phyloP scores from a whole-genome alignment of 1,140 invertebrate species.

The Bombus sylvicola region DNA sequence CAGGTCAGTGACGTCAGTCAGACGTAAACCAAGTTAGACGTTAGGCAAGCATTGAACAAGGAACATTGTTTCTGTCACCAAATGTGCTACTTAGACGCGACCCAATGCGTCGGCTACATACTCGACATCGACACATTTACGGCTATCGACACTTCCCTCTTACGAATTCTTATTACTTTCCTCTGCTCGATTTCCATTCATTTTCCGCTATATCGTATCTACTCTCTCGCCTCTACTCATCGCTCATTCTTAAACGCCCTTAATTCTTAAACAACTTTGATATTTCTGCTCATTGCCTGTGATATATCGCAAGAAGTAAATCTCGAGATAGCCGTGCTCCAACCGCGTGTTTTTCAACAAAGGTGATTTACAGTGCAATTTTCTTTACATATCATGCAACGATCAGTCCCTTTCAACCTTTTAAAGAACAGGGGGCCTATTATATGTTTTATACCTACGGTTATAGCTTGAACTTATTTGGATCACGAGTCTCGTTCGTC shows the following conservation, averaged over 20 bases:
- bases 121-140: constrained; percentile 62
- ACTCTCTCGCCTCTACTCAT: neutral
- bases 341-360: neutral
- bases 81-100: constrained; percentile 79
- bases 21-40: constrained; percentile 81
- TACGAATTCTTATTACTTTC: constrained; percentile 7
- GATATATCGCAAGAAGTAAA: constrained; percentile 11
- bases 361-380: constrained; percentile 8
- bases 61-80: constrained; percentile 83
- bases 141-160: constrained; percentile 60
- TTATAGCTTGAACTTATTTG: neutral
- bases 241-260: no score
- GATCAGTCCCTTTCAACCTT: neutral
- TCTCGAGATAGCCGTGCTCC: constrained; percentile 11
- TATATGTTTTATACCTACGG: neutral
- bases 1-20: constrained; percentile 77
- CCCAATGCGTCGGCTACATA: constrained; percentile 60
- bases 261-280: neutral
- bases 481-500: neutral
- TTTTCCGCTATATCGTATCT: neutral
- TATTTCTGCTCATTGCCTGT: neutral
- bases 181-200: neutral
- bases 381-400: constrained; percentile 33
- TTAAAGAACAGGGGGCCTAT: neutral
- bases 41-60: constrained; percentile 84